Percentiles rank a stretch among this genome's conserved stretches.
phyloP scores from a whole-genome alignment of 2,113 vertebrate species.

The Electrona antarctica region DNA sequence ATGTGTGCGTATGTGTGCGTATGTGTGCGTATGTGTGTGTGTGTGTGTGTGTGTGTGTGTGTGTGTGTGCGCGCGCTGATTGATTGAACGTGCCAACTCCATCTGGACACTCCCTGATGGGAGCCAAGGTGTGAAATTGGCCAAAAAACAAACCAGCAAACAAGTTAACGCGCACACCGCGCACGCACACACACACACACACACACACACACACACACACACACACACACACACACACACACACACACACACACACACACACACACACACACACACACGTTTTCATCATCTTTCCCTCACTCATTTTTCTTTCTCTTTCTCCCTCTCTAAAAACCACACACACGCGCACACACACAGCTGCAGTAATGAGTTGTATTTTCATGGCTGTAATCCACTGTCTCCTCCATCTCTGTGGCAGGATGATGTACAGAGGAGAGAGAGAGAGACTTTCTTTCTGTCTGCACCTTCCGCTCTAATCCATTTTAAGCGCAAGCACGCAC shows the following conservation, averaged over 20 bases:
- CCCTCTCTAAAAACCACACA: background rate
- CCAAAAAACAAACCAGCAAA: constrained; percentile 55
- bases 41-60: constrained; percentile 20
- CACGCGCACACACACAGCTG: background rate
- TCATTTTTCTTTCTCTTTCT: too few species aligned
- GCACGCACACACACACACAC: constrained; percentile 14
- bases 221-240: background rate
- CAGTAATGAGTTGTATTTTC: constrained; percentile 41
- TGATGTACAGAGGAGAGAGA: constrained; percentile 1
- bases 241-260: background rate
- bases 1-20: constrained; percentile 3
- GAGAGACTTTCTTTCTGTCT: constrained; percentile 22
- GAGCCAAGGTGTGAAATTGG: constrained; percentile 64
- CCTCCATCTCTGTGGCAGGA: background rate
- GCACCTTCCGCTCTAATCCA: background rate
- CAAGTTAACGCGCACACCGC: constrained; percentile 40
- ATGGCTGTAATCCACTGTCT: constrained; percentile 15
- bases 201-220: constrained; percentile 11
- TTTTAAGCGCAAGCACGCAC: background rate
- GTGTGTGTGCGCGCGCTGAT: constrained; percentile 32
- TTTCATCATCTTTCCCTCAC: constrained; percentile 3
- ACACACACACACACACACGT: constrained; percentile 9
- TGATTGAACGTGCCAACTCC: constrained; percentile 67
- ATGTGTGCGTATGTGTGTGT: constrained; percentile 14
- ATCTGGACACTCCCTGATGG: constrained; percentile 60